Evolutionary conservation across 2,888 invertebrate species (phyloP).

Genomic region (Dasypolia templi): DNA sequence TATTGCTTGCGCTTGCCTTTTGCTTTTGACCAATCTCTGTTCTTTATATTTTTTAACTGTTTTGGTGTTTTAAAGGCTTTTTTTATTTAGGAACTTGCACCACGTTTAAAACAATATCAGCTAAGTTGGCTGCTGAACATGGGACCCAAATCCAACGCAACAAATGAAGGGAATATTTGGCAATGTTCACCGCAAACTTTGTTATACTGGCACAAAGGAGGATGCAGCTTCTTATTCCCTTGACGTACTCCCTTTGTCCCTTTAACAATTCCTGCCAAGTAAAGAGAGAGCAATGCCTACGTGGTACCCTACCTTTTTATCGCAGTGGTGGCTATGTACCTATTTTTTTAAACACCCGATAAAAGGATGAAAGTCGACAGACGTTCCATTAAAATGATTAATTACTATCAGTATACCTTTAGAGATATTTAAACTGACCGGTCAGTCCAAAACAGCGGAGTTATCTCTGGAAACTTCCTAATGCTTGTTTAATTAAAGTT

Average conservation of each 20-base stretch:
- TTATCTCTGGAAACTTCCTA: slow-evolving; percentile 62
- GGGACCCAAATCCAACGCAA: neutral
- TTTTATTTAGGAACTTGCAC: neutral
- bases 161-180: neutral
- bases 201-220: slow-evolving; percentile 6
- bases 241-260: slow-evolving; percentile 10
- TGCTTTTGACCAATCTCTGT: neutral
- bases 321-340: no score
- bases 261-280: neutral
- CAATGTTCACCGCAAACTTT: slow-evolving; percentile 19
- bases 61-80: neutral
- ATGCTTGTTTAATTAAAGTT: slow-evolving; percentile 75
- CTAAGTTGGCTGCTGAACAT: neutral
- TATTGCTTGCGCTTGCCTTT: neutral
- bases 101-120: neutral
- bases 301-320: neutral
- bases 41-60: neutral
- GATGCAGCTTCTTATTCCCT: slow-evolving; percentile 32
- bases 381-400: slow-evolving; percentile 40
- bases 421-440: slow-evolving; percentile 44
- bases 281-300: neutral
- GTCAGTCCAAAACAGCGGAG: slow-evolving; percentile 48
- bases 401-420: slow-evolving; percentile 41
- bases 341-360: neutral
- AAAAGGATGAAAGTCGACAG: neutral